Conservation (phyloP, 2,888 invertebrate species). For the Microchrysa polita region DNA sequence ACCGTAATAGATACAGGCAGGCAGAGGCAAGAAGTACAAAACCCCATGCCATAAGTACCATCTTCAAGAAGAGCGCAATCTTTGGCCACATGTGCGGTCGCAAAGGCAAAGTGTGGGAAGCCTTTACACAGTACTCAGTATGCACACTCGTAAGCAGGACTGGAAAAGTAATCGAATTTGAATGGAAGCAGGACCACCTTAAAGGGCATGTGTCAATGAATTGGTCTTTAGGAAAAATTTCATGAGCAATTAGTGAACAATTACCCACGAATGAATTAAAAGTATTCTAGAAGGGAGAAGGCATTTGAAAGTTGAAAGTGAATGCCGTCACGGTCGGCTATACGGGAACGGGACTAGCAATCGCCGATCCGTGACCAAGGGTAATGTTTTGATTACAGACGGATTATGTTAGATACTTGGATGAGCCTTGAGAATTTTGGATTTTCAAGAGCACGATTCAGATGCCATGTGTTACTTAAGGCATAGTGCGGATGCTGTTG, state of each 20-base stretch:
- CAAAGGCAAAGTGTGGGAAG: slow-evolving; percentile 38
- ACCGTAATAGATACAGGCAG: slow-evolving; percentile 23
- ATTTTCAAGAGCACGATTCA: no score
- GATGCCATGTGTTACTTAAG: no score
- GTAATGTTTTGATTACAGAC: not conserved
- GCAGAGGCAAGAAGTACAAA: no score
- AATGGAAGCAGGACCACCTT: slow-evolving; percentile 9
- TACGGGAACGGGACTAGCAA: not conserved
- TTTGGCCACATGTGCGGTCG: slow-evolving; percentile 46
- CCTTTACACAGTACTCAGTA: slow-evolving; percentile 37
- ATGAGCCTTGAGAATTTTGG: no score
- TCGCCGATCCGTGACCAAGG: slow-evolving; percentile 25
- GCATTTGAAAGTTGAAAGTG: not conserved
- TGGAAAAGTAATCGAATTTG: not conserved
- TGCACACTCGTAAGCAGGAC: not conserved
- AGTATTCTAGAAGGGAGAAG: not conserved
- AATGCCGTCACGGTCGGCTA: slow-evolving; percentile 13
- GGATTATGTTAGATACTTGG: no score
- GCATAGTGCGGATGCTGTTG: no score
- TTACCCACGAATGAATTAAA: slow-evolving; percentile 31
- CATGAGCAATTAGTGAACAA: slow-evolving; percentile 49
- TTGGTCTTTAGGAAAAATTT: slow-evolving; percentile 43
- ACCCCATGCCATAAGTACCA: slow-evolving; percentile 9
- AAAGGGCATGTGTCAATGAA: slow-evolving; percentile 36
- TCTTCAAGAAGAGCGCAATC: no score